Evolutionary conservation across 2,888 invertebrate genomes (phyloP).

Genomic region (Diplolepis rosae): DNA sequence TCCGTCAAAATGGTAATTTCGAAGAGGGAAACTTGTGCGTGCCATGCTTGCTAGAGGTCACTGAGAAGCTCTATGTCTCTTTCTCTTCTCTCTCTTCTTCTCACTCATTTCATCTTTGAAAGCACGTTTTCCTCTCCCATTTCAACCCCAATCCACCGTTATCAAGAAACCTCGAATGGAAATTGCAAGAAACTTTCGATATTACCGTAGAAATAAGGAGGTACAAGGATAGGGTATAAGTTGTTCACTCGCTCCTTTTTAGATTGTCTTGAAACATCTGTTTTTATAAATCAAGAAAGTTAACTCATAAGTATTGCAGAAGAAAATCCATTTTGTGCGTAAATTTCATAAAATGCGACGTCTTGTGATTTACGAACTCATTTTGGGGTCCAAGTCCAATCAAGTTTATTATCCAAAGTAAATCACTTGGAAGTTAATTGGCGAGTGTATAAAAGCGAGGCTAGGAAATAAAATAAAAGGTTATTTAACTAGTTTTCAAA

Average conservation of each 20-base stretch:
- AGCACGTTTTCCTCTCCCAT: neutral
- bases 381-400: slow-evolving; percentile 7
- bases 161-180: slow-evolving; percentile 20
- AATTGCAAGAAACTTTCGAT: slow-evolving; percentile 31
- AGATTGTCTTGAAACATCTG: slow-evolving; percentile 6
- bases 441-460: neutral
- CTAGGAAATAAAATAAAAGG: neutral
- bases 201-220: slow-evolving; percentile 25
- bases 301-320: neutral
- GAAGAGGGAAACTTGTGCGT: slow-evolving; percentile 26
- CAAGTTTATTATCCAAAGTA: slow-evolving; percentile 1
- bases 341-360: neutral
- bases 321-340: slow-evolving; percentile 22
- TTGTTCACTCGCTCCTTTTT: neutral
- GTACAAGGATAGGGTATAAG: neutral
- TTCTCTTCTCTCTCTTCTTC: neutral
- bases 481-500: neutral
- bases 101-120: neutral
- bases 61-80: slow-evolving; percentile 1
- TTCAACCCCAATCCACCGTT: neutral
- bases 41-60: slow-evolving; percentile 15
- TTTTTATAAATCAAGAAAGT: slow-evolving; percentile 19
- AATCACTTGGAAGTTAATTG: slow-evolving; percentile 1
- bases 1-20: slow-evolving; percentile 33
- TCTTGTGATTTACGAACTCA: slow-evolving; percentile 1